These are phyloP conservation scores for Pedetes capensis DNA, from an alignment of 2,113 vertebrate genomes.

Conservation along the genomic window DNA sequence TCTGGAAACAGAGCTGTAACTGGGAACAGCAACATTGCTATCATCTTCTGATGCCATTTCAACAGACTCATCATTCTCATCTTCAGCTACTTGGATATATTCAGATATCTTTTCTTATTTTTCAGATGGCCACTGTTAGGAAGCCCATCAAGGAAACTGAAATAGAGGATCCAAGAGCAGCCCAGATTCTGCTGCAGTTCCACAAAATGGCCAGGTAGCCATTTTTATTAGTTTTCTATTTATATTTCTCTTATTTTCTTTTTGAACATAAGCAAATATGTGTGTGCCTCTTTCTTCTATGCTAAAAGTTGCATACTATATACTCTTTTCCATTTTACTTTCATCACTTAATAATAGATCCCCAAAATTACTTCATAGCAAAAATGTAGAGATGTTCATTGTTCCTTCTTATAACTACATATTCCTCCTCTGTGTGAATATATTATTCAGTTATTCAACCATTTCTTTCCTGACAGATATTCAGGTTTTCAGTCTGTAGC, in stretches of 20 bases:
- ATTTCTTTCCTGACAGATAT: neutral
- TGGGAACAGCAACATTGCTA: slow-evolving; percentile 92
- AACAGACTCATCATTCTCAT: slow-evolving; percentile 95
- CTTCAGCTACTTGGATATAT: slow-evolving; percentile 95
- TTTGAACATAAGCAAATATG: neutral
- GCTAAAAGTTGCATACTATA: neutral
- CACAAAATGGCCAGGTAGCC: neutral
- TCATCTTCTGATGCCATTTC: slow-evolving; percentile 97
- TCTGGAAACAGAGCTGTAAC: slow-evolving; percentile 96
- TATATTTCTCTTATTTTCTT: neutral
- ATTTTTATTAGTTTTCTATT: neutral
- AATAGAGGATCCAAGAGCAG: neutral
- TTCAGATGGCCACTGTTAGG: neutral
- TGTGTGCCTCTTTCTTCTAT: neutral
- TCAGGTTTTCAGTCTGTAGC: neutral
- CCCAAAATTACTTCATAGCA: neutral
- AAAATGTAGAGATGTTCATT: neutral
- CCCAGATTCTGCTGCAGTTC: neutral
- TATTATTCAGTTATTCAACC: neutral
- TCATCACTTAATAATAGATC: neutral
- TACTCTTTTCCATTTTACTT: neutral
- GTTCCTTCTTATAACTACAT: neutral
- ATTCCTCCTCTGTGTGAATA: neutral
- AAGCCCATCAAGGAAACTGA: neutral
- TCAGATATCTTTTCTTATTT: slow-evolving; percentile 83